Evolutionary conservation across 2,888 invertebrate species (phyloP).

Genomic region (Acanthosepion pharaonis): DNA sequence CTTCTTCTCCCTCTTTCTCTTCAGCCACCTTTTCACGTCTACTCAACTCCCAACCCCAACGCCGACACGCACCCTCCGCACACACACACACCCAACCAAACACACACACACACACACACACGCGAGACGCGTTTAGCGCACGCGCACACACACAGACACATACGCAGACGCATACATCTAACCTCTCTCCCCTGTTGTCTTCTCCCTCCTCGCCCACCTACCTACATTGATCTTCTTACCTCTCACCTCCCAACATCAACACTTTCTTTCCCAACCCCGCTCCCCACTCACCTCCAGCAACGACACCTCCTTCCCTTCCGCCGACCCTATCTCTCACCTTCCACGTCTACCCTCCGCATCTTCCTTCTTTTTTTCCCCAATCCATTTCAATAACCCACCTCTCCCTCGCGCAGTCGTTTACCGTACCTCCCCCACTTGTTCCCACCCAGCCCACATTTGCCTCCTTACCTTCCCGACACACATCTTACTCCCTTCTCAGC

Average conservation of each 20-base stretch:
- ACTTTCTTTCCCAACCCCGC: background rate
- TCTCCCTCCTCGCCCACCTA: background rate
- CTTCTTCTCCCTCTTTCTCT: background rate
- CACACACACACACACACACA: no score
- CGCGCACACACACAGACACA: no score
- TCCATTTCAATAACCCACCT: slow-evolving; percentile 21
- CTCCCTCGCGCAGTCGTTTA: background rate
- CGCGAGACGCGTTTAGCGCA: no score
- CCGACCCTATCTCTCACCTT: background rate
- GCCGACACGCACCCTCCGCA: background rate
- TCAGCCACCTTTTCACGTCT: slow-evolving; percentile 33
- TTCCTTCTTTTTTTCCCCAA: background rate
- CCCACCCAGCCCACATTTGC: background rate
- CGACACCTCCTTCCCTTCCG: no score
- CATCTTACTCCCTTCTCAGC: background rate
- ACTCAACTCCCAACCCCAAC: background rate
- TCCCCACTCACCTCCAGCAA: background rate
- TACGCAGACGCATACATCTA: background rate
- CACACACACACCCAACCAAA: no score
- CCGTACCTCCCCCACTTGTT: background rate
- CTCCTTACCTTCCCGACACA: background rate
- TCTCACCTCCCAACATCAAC: slow-evolving; percentile 33
- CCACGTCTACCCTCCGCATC: background rate
- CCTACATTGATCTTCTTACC: background rate
- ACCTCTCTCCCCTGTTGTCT: slow-evolving; percentile 3